Conservation (phyloP, 2,797 vertebrate genomes). For the Jordanella pulchra region DNA sequence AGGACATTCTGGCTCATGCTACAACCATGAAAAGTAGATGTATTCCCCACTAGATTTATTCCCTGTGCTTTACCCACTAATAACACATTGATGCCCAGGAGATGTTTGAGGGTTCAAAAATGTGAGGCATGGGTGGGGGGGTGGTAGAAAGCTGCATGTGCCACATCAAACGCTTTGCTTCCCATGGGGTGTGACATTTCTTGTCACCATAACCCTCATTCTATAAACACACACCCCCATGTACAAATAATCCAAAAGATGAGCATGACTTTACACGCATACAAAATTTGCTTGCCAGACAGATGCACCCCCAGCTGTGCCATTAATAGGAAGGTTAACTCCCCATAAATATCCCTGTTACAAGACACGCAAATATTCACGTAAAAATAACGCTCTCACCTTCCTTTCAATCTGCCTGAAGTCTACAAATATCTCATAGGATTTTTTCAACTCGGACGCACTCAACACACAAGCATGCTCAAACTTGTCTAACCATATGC, state of each 20-base stretch:
- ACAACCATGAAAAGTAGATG: conserved; percentile 20
- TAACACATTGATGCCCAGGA: conserved; percentile 33
- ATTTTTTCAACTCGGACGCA: conserved; percentile 40
- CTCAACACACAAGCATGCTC: conserved; percentile 10
- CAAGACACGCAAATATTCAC: conserved; percentile 23
- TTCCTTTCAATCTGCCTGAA: conserved; percentile 35
- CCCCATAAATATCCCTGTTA: conserved; percentile 47
- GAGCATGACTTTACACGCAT: conserved; percentile 30
- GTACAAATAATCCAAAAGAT: conserved; percentile 7
- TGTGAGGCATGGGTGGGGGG: conserved; percentile 1
- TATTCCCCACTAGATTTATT: conserved; percentile 39
- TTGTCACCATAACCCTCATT: conserved; percentile 14
- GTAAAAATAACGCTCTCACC: conserved; percentile 34
- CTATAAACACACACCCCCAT: conserved; percentile 13
- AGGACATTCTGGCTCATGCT: conserved; percentile 9
- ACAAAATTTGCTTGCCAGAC: conserved; percentile 57
- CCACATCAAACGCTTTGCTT: conserved; percentile 45
- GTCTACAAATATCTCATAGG: conserved; percentile 58
- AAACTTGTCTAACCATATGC: conserved; percentile 18
- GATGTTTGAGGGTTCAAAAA: conserved; percentile 44
- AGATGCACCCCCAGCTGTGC: conserved; percentile 56
- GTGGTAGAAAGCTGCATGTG: conserved; percentile 5
- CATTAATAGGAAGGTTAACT: conserved; percentile 64
- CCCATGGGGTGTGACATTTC: conserved; percentile 54
- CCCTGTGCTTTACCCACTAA: conserved; percentile 35